Percentiles rank a stretch among this genome's conserved stretches.
These are phyloP conservation scores for Caenorhabditis imperialis DNA, from an alignment of 2,888 invertebrate genomes.

Conservation along the genomic window DNA sequence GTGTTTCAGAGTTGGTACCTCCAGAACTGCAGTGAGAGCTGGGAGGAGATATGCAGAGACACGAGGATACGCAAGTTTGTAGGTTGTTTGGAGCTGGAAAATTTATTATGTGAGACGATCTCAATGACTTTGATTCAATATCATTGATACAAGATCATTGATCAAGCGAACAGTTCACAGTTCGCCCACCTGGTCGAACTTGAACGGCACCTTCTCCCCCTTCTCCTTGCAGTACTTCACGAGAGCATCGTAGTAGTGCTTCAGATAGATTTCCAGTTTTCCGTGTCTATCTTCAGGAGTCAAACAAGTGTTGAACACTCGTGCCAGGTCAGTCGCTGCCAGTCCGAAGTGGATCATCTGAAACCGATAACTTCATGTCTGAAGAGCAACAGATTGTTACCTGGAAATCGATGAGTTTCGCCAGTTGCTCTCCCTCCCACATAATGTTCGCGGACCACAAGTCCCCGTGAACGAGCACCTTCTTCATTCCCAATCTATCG, in stretches of 20 bases:
- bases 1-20: constrained; percentile 9
- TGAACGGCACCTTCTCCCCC: constrained; percentile 19
- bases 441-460: constrained; percentile 59
- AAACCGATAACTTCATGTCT: neutral
- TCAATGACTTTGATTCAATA: neutral
- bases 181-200: constrained; percentile 32
- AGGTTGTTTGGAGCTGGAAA: constrained; percentile 36
- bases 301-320: constrained; percentile 46
- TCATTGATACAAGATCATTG: neutral
- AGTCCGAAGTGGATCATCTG: constrained; percentile 56
- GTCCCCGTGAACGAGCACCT: constrained; percentile 56
- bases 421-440: constrained; percentile 35
- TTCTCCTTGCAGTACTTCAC: constrained; percentile 7
- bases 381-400: neutral
- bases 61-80: constrained; percentile 45
- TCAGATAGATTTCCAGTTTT: constrained; percentile 33
- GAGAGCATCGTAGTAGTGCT: constrained; percentile 22
- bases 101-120: neutral
- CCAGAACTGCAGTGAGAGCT: constrained; percentile 30
- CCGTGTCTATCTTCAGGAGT: constrained; percentile 32
- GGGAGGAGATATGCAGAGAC: constrained; percentile 48
- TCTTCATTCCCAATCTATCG: constrained; percentile 29
- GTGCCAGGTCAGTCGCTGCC: constrained; percentile 49
- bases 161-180: neutral
- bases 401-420: constrained; percentile 55